Conservation (phyloP, 1,140 invertebrate species). For the Bombus cullumanus region DNA sequence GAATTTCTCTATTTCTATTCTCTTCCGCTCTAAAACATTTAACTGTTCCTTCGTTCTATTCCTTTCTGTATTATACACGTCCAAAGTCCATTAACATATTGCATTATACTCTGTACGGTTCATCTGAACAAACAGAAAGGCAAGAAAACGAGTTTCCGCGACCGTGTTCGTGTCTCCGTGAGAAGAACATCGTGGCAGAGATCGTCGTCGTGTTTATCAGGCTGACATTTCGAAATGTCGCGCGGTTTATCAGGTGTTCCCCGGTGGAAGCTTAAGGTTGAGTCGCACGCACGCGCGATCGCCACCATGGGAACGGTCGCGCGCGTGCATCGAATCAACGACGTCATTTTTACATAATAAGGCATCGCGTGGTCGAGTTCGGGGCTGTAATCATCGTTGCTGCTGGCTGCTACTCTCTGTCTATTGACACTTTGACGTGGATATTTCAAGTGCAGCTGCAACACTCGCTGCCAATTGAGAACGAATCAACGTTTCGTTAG, state of each 20-base stretch:
- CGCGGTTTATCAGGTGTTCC: conserved; percentile 69
- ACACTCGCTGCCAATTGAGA: conserved; percentile 53
- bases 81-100: background rate
- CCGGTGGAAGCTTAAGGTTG: conserved; percentile 45
- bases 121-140: background rate
- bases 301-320: conserved; percentile 33
- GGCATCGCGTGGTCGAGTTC: conserved; percentile 69
- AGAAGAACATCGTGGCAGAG: conserved; percentile 29
- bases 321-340: conserved; percentile 55
- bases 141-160: background rate
- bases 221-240: conserved; percentile 75
- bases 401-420: background rate
- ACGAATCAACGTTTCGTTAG: conserved; percentile 43
- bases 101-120: background rate
- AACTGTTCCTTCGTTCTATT: background rate
- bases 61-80: background rate
- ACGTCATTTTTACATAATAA: conserved; percentile 78
- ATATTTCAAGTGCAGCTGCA: conserved; percentile 54
- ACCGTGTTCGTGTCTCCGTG: background rate
- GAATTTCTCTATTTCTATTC: background rate
- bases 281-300: conserved; percentile 39
- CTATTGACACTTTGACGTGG: conserved; percentile 44
- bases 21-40: background rate
- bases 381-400: conserved; percentile 11
- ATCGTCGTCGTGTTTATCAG: conserved; percentile 62